Conservation (phyloP, 2,888 invertebrate genomes). For the Pheosia gnoma region DNA sequence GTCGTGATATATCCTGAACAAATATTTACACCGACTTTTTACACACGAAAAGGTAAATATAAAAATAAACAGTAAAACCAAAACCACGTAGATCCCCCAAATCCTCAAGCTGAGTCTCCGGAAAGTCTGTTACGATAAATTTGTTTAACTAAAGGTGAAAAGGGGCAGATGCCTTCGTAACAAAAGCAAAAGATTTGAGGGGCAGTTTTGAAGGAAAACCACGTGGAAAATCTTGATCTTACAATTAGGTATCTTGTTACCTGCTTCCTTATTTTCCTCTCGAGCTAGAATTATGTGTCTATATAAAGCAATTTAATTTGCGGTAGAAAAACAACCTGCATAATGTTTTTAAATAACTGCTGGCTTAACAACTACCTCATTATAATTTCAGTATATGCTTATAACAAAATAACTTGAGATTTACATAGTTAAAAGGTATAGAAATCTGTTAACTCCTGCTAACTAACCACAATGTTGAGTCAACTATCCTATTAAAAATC, state of each 20-base stretch:
- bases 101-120: conserved; percentile 73
- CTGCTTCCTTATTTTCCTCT: conserved; percentile 10
- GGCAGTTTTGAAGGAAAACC: conserved; percentile 61
- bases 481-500: too few species aligned
- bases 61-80: conserved; percentile 67
- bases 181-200: conserved; percentile 72
- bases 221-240: conserved; percentile 58
- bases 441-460: too few species aligned
- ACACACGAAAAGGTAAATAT: conserved; percentile 36
- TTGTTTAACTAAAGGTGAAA: conserved; percentile 77
- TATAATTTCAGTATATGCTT: too few species aligned
- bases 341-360: neutral
- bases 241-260: conserved; percentile 55
- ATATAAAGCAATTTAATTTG: too few species aligned
- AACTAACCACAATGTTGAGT: too few species aligned
- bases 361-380: neutral
- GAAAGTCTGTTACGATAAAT: conserved; percentile 78
- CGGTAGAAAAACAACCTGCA: too few species aligned
- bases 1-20: conserved; percentile 16
- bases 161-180: conserved; percentile 64
- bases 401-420: too few species aligned
- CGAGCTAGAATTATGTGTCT: too few species aligned
- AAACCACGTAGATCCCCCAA: conserved; percentile 72
- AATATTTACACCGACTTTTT: conserved; percentile 24
- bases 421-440: too few species aligned